Evolutionary conservation across 2,888 invertebrate genomes (phyloP).

Genomic region (Drosophila rubida): DNA sequence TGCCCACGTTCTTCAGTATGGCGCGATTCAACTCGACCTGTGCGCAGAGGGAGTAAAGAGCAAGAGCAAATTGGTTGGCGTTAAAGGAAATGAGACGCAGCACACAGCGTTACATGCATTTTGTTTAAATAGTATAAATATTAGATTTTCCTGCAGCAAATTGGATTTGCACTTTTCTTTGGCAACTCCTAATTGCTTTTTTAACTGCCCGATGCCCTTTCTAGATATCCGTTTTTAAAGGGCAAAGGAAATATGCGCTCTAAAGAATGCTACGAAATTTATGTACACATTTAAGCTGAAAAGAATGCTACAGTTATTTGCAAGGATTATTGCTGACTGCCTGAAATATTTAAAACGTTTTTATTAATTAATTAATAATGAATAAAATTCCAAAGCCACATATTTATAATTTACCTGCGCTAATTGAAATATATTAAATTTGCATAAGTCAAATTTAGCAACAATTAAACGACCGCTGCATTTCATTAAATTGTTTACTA

Average conservation of each 20-base stretch:
- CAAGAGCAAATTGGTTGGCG: slow-evolving; percentile 47
- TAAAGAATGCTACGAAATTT: background rate
- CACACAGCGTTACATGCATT: slow-evolving; percentile 18
- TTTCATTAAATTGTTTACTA: background rate
- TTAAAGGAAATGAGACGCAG: slow-evolving; percentile 42
- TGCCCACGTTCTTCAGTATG: slow-evolving; percentile 91
- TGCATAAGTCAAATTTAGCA: too few relatives aligned
- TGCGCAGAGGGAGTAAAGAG: slow-evolving; percentile 31
- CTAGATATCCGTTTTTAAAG: background rate
- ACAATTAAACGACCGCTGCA: background rate
- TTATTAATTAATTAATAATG: background rate
- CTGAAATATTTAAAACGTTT: background rate
- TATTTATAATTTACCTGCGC: background rate
- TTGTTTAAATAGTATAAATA: slow-evolving; percentile 38
- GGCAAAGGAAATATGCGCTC: background rate
- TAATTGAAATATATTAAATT: too few relatives aligned
- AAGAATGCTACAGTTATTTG: slow-evolving; percentile 2
- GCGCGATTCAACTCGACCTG: slow-evolving; percentile 90
- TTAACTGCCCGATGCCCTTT: background rate
- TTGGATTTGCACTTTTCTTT: slow-evolving; percentile 28
- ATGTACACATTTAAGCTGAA: background rate
- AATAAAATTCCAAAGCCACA: background rate
- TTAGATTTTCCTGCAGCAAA: slow-evolving; percentile 39
- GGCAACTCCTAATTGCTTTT: slow-evolving; percentile 44
- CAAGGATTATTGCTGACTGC: background rate